phyloP scores from a whole-genome alignment of 2,888 invertebrate genomes.

The Xestia ashworthii region DNA sequence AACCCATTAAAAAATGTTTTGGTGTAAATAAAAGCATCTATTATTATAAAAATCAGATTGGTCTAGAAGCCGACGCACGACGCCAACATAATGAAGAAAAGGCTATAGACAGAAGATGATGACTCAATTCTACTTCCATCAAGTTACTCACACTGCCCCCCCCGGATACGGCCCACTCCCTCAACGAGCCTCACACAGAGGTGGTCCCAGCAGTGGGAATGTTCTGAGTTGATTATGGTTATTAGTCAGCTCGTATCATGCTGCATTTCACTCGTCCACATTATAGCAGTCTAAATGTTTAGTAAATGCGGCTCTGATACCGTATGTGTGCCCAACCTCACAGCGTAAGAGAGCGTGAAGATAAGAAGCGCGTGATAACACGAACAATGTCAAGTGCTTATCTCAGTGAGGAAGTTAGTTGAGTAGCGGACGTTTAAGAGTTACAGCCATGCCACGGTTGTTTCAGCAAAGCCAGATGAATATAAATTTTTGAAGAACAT shows the following conservation, averaged over 20 bases:
- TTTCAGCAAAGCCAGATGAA: background rate
- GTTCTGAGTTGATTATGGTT: background rate
- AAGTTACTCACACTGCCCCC: background rate
- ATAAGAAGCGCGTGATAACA: conserved; percentile 46
- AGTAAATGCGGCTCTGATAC: conserved; percentile 7
- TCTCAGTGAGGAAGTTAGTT: conserved; percentile 43
- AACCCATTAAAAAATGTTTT: conserved; percentile 28
- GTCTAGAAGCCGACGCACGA: too few relatives aligned
- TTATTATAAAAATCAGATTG: conserved; percentile 4
- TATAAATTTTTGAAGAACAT: background rate
- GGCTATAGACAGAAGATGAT: too few relatives aligned
- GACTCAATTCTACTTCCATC: background rate
- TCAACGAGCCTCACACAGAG: too few relatives aligned
- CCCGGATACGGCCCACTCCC: background rate
- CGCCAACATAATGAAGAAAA: too few relatives aligned
- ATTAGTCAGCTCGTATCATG: background rate
- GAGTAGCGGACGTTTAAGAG: conserved; percentile 14
- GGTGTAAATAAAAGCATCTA: conserved; percentile 27
- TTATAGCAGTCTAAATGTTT: conserved; percentile 9
- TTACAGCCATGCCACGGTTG: conserved; percentile 16
- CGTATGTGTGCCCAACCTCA: conserved; percentile 39
- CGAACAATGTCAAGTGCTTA: conserved; percentile 56
- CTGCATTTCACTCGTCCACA: background rate
- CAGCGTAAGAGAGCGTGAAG: conserved; percentile 48
- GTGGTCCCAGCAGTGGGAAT: background rate